Base-by-base conservation (phyloP, 2,888 invertebrate genomes). In the Pollenia labialis region DNA sequence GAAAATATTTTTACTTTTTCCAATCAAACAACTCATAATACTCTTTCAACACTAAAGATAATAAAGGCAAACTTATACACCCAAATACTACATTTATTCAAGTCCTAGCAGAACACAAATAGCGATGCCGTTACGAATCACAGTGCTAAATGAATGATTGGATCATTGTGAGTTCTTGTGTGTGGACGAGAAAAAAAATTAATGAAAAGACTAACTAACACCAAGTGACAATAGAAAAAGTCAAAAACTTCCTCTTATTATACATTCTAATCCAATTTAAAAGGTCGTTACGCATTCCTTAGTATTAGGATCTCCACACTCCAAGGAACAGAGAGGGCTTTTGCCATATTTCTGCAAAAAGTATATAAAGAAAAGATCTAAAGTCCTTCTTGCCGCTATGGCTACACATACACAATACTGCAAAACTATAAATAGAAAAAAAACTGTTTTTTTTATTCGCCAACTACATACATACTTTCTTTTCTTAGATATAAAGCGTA, bases 201-300 rank as follows among this genome's bases (percentile, higher is more conserved):
- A 32, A 32, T 42, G 54, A 32, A 40, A 82, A 66, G 44, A 16
- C 66, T 52, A 32, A 32, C 58, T 68, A 56, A 58, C 81, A 74
- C 44, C 68, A 75, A 82, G 14, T 64, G 50, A 81, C 48, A 71
- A 74, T 62, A 66, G 56, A 81, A 86, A 88, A 90, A 90, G 90
- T 90, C 90, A 90, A 90, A 89, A 88, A 85, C 74, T 52, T 71
- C 46, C 76, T 77, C 52, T 76, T 81, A 66, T 80, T 81, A 58
- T 72, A 62, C 66, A 48, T 71, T 62, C 18, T 91, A 91, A 91
- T 90, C 91, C 91, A 90, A 91, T 91, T 91, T 90, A 88, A 90
- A 89, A 90, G 90, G 90, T 89, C 90, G 90, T 91, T 90, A 87
- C 88, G 85, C 79, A 87, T 76, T 87, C 77, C 86, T 87, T 88